Base-by-base conservation (phyloP, 2,797 vertebrate species). In the Sebastes jordani region DNA sequence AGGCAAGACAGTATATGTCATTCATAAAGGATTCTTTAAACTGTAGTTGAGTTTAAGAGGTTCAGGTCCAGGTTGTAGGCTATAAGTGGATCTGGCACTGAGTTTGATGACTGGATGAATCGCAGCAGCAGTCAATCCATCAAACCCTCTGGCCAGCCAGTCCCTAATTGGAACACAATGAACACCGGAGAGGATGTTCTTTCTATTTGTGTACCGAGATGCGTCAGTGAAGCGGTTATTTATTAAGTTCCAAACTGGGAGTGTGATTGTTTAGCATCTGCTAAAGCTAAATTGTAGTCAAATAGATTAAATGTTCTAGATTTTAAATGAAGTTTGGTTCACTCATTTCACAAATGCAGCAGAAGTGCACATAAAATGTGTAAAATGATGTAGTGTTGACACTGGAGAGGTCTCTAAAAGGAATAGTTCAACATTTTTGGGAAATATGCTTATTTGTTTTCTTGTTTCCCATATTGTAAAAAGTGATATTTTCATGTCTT, bases 131-230 rank as follows among this genome's bases (percentile, higher is more conserved):
- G 76, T 81, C 86, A 83, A 85, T 92, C 80, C 55, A 86, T 79
- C 78, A 78, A 59, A 76, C 65, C 86, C 79, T 79, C 54, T 52
- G 79, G 84, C 70, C 68, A 71, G 64, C 60, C 74, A 66, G 61
- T 64, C 68, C 16, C 20, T 76, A 81, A 91, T 38, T 89, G 82
- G 85, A 88, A 81, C 83, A 74, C 82, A 74, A 77, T 76, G 78
- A 82, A 78, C 69, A 29, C 69, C 58, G 67, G 74, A 84, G 87
- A 86, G 82, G 91, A 90, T 89, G 86, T 89, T 87, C 88, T 92
- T 89, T 91, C 82, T 88, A 88, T 91, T 89, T 89, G 74, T 86
- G 90, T 67, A 69, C 30, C 5, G 14, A 32, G 78, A 74, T 64
- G 75, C 49, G 25, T 87, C 81, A 82, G 49, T 62, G 25, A 71